Base-by-base conservation (phyloP, 2,113 vertebrate species). In the Odocoileus virginianus region DNA sequence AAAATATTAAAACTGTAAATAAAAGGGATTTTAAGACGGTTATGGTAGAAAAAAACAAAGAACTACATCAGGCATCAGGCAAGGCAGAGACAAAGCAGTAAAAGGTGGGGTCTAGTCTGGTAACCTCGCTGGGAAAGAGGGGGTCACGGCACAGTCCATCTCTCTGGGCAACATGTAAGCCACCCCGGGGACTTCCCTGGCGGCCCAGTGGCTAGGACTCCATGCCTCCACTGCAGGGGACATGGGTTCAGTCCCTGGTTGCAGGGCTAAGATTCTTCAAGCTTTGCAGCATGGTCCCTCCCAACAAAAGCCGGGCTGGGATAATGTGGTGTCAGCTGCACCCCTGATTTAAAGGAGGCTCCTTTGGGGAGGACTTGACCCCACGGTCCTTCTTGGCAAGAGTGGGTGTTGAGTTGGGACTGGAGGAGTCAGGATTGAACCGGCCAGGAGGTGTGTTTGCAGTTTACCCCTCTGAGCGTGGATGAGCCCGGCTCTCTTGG, bases 111-210 rank as follows among this genome's bases (percentile, higher is more conserved):
- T 57, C 61, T 27, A 1, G 23, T 10, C 25, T 7, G 45, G 23
- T 1, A 7, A 11, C 64, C 78, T 17, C 19, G 0, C 3, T 11
- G 55, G 28, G 78, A 21, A 19, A 5, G 25, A 57, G 14, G 40
- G 36, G 33, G 1, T 1, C 1, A 1, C 2, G 2, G 27, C 15
- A 4, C 4, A 2, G 27, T 0, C 17, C 10, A 1, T 60, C 92
- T 17, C 30, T 15, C n/a, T 2, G 17, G 47, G 57, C 71, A 10
- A 3, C 12, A 0, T 3, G 10, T 10, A 4, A 21, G 55, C 28
- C 13, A 0, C 2, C 58, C 40, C 25, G 5, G n/a, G 40, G 67
- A 23, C 9, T 11, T 21, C 67, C 12, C n/a, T 21, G 67, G 19
- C 1, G 0, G 19, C 1, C n/a, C 67, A 23, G n/a, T 3, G 67